These are phyloP conservation scores for Luscinia megarhynchos DNA, from an alignment of 2,797 vertebrate species.

Conservation along the genomic window DNA sequence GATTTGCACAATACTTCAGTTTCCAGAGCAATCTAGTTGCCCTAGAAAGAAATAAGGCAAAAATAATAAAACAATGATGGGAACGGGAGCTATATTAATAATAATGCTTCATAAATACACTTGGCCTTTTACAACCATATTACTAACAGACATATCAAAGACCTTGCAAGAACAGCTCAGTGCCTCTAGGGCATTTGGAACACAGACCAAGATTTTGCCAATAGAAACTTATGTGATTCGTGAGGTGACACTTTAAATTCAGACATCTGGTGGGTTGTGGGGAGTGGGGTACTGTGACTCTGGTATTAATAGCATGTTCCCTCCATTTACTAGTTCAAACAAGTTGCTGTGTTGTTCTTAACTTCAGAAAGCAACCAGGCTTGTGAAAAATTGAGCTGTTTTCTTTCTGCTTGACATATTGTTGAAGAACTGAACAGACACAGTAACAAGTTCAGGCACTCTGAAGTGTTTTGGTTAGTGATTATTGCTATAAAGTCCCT, in stretches of 20 bases:
- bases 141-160: constrained; percentile 57
- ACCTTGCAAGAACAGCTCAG: constrained; percentile 31
- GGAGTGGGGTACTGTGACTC: constrained; percentile 18
- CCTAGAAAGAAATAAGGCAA: neutral
- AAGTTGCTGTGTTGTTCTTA: constrained; percentile 56
- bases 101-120: constrained; percentile 30
- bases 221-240: constrained; percentile 26
- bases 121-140: constrained; percentile 36
- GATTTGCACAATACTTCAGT: neutral
- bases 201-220: constrained; percentile 26
- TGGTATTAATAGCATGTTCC: constrained; percentile 64
- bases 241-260: constrained; percentile 62
- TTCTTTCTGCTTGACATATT: constrained; percentile 71
- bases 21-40: neutral
- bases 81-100: constrained; percentile 49
- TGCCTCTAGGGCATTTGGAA: constrained; percentile 40
- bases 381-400: constrained; percentile 72
- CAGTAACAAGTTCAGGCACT: constrained; percentile 67
- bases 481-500: constrained; percentile 63
- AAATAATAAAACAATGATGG: constrained; percentile 27
- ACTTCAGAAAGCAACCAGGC: constrained; percentile 61
- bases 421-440: constrained; percentile 54
- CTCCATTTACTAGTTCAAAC: constrained; percentile 67
- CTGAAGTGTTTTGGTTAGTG: constrained; percentile 69
- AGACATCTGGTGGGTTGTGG: constrained; percentile 63